Evolutionary conservation across 2,888 invertebrate genomes (phyloP).

Genomic region (Dioctria linearis): DNA sequence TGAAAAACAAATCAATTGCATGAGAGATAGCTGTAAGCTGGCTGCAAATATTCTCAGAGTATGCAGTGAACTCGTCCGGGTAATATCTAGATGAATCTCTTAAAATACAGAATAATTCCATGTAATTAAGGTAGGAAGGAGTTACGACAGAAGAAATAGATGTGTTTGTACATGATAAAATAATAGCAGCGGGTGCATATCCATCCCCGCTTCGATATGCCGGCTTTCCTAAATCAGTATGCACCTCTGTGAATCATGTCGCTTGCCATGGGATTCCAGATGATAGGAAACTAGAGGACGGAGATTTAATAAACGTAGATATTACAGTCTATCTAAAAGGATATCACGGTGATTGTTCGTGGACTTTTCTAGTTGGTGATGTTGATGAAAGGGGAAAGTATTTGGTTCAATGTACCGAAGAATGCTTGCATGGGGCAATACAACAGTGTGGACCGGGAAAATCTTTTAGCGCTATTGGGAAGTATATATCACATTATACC

Average conservation of each 20-base stretch:
- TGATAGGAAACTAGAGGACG: conserved; percentile 81
- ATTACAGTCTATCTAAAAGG: conserved; percentile 89
- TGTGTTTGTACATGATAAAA: conserved; percentile 79
- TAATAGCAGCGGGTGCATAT: conserved; percentile 83
- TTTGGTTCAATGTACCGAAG: conserved; percentile 80
- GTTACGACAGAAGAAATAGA: conserved; percentile 90
- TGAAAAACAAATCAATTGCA: conserved; percentile 76
- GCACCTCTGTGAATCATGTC: conserved; percentile 93
- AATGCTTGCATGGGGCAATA: conserved; percentile 79
- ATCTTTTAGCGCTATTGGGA: conserved; percentile 77
- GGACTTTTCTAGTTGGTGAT: conserved; percentile 87
- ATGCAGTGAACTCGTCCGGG: conserved; percentile 76
- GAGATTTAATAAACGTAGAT: conserved; percentile 93
- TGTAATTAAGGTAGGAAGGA: conserved; percentile 73
- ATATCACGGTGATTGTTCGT: conserved; percentile 93
- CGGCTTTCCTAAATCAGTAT: conserved; percentile 90
- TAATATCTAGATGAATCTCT: conserved; percentile 65
- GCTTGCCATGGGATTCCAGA: conserved; percentile 96
- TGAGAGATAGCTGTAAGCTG: conserved; percentile 81
- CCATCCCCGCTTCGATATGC: conserved; percentile 91
- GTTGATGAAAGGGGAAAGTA: conserved; percentile 82
- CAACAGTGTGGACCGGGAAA: conserved; percentile 76
- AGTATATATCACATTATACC: conserved; percentile 78
- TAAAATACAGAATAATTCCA: neutral
- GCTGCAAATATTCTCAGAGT: conserved; percentile 80